Percentiles rank a stretch among this genome's conserved stretches.
These are phyloP conservation scores for Phoenicopterus ruber DNA, from an alignment of 2,113 vertebrate species.

Conservation along the genomic window DNA sequence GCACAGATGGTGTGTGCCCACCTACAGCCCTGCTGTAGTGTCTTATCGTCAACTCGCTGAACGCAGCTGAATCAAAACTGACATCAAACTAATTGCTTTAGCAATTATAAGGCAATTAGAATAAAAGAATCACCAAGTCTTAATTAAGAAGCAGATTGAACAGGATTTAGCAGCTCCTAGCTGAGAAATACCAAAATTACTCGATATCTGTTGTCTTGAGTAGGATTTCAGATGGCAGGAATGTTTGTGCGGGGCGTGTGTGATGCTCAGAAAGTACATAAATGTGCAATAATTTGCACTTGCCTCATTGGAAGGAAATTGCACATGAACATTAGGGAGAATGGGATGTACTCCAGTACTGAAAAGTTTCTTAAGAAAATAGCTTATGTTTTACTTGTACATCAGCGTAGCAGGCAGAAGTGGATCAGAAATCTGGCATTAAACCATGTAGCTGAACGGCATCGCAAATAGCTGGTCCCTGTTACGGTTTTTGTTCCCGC, in stretches of 20 bases:
- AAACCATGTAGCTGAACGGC: neutral
- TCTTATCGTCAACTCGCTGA: neutral
- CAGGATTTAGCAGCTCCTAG: conserved; percentile 48
- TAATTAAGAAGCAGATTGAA: conserved; percentile 66
- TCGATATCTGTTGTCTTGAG: conserved; percentile 11
- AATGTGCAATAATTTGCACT: conserved; percentile 25
- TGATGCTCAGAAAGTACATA: neutral
- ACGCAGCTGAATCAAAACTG: neutral
- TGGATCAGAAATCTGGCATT: neutral
- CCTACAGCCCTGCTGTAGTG: neutral
- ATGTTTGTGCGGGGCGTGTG: neutral
- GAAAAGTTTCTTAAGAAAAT: conserved; percentile 17
- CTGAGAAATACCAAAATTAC: conserved; percentile 28
- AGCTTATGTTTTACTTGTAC: neutral
- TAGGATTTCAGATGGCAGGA: conserved; percentile 39
- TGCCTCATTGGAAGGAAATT: conserved; percentile 23
- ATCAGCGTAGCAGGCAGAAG: neutral
- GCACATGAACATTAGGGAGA: neutral
- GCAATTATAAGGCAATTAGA: conserved; percentile 65
- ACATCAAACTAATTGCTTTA: conserved; percentile 52
- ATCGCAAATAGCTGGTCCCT: neutral
- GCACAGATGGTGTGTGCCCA: neutral
- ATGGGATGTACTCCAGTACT: neutral
- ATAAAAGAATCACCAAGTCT: conserved; percentile 52
- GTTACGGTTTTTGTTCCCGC: neutral